Evolutionary conservation across 2,797 vertebrate genomes (phyloP).

Genomic region (Pangasius larnaudii): DNA sequence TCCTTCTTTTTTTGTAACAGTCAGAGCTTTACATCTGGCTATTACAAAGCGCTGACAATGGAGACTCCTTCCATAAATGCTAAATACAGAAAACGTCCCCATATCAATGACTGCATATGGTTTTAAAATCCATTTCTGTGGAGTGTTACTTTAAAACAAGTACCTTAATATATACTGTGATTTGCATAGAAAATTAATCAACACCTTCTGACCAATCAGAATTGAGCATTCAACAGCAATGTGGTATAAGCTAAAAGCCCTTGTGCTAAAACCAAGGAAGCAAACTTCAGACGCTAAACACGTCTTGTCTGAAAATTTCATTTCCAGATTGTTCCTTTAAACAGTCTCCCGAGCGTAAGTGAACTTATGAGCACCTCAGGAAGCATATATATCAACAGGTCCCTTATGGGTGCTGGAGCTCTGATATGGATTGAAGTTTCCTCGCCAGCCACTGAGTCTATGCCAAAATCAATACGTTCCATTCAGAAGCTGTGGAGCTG

Average conservation of each 20-base stretch:
- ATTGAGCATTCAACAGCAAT: not conserved
- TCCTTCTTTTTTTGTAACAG: not conserved
- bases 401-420: slow-evolving; percentile 14
- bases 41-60: not conserved
- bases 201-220: not conserved
- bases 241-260: not conserved
- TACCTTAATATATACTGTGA: not conserved
- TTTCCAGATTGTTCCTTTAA: not conserved
- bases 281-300: not conserved
- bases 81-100: not conserved
- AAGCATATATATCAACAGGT: slow-evolving; percentile 23
- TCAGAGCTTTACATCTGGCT: not conserved
- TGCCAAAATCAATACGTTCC: slow-evolving; percentile 37
- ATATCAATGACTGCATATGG: not conserved
- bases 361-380: not conserved
- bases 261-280: not conserved
- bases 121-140: not conserved
- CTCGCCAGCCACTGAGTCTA: slow-evolving; percentile 14
- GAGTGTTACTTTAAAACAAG: not conserved
- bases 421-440: slow-evolving; percentile 30
- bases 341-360: not conserved
- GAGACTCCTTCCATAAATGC: not conserved
- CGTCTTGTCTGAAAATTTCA: not conserved
- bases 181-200: not conserved
- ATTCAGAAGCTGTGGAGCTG: slow-evolving; percentile 7